Percentiles rank a stretch among this genome's conserved stretches.
phyloP scores from a whole-genome alignment of 2,888 invertebrate genomes.

The Strigamia transsilvanica region DNA sequence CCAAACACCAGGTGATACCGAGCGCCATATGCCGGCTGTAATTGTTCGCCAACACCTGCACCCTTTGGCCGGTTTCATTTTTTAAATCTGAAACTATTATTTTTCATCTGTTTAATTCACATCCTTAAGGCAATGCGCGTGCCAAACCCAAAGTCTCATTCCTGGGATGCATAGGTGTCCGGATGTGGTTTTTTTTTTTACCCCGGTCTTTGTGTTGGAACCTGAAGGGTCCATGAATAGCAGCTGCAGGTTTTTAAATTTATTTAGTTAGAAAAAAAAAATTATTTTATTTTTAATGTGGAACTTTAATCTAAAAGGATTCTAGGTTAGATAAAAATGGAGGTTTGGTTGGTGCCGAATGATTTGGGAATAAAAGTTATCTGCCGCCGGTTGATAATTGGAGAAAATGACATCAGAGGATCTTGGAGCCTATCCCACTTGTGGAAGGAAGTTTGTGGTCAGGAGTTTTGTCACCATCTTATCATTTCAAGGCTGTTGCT shows the following conservation, averaged over 20 bases:
- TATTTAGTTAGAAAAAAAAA: neutral
- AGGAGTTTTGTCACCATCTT: conserved; percentile 30
- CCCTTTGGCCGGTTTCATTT: conserved; percentile 9
- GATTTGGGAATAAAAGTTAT: conserved; percentile 4
- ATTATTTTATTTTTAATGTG: neutral
- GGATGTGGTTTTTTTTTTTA: neutral
- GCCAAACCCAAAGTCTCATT: conserved; percentile 25
- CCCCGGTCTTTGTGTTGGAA: neutral
- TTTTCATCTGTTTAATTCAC: conserved; percentile 14
- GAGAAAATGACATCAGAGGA: conserved; percentile 10
- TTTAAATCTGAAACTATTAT: neutral
- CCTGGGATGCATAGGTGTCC: conserved; percentile 8
- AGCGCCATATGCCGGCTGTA: neutral
- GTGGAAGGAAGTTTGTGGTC: conserved; percentile 1
- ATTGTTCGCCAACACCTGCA: conserved; percentile 20
- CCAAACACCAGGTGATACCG: neutral
- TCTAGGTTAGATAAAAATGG: neutral
- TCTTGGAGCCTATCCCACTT: conserved; percentile 1
- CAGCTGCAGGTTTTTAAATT: neutral
- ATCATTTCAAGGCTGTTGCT: conserved; percentile 20
- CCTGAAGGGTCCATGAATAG: neutral
- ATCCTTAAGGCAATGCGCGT: conserved; percentile 16
- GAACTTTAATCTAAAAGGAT: neutral
- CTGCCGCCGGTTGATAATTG: conserved; percentile 10
- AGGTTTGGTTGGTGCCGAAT: neutral